Percentiles rank a stretch among this genome's conserved stretches.
Conservation (phyloP, 2,797 vertebrate species). For the Clarias laeviceps region DNA sequence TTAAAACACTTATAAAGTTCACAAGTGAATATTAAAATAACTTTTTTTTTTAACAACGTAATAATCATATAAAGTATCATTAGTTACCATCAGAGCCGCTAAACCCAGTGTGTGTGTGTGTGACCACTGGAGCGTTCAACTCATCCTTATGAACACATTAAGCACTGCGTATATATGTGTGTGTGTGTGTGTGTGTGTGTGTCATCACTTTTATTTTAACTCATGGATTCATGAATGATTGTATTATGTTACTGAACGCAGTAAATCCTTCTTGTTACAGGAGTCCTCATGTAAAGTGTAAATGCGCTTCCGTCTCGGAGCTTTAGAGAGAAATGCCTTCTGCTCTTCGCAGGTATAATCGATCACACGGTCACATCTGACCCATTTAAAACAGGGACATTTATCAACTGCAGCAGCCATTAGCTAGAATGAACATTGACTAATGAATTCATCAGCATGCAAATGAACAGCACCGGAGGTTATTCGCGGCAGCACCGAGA, state of each 20-base stretch:
- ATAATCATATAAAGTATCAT: background rate
- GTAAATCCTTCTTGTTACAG: background rate
- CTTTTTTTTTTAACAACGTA: background rate
- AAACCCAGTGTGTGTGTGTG: background rate
- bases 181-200: too few relatives aligned
- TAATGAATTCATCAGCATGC: slow-evolving; percentile 22
- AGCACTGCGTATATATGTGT: too few relatives aligned
- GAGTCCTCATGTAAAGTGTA: background rate
- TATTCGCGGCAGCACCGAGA: background rate
- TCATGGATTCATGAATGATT: background rate
- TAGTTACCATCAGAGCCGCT: background rate
- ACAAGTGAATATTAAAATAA: background rate
- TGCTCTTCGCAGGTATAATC: slow-evolving; percentile 43
- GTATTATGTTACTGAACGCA: background rate
- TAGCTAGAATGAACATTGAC: slow-evolving; percentile 12
- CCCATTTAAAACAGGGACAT: slow-evolving; percentile 36
- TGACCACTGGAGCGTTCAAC: background rate
- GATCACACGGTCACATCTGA: slow-evolving; percentile 38
- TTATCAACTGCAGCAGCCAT: slow-evolving; percentile 40
- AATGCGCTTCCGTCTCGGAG: background rate
- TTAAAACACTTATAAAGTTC: background rate
- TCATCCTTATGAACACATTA: background rate
- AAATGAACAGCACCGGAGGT: background rate
- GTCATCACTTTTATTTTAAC: background rate
- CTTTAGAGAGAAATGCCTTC: slow-evolving; percentile 31